Percentiles rank a stretch among this genome's conserved stretches.
These are phyloP conservation scores for Bactericera cockerelli DNA, from an alignment of 1,140 invertebrate genomes.

Conservation along the genomic window DNA sequence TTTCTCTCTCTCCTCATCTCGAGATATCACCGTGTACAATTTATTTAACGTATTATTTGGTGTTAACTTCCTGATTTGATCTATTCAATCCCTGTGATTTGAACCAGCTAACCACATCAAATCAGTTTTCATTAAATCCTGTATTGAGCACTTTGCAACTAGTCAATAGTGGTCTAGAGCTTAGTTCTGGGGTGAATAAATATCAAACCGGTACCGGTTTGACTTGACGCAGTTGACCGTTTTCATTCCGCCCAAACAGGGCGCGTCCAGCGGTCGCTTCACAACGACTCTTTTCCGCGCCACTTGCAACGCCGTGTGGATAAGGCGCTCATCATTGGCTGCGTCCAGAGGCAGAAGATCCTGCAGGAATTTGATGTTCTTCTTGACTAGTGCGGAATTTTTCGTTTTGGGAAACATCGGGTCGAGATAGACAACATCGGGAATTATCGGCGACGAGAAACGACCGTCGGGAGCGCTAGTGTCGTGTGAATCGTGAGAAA, in stretches of 20 bases:
- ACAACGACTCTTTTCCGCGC: not conserved
- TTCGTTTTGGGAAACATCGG: constrained; percentile 8
- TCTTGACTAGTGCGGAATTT: constrained; percentile 10
- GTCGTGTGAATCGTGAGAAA: no score
- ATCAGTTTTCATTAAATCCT: no score
- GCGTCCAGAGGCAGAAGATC: not conserved
- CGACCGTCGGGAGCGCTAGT: no score
- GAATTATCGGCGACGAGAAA: not conserved
- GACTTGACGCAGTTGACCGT: not conserved
- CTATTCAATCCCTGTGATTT: no score
- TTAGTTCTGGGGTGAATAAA: not conserved
- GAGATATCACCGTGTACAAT: no score
- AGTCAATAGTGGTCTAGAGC: no score
- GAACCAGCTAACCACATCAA: no score
- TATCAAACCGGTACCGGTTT: constrained; percentile 10
- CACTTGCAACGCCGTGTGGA: not conserved
- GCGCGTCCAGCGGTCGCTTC: not conserved
- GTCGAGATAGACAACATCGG: constrained; percentile 10
- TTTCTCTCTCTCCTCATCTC: no score
- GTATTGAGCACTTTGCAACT: not conserved
- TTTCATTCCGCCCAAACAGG: not conserved
- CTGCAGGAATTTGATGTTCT: constrained; percentile 3
- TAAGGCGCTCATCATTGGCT: not conserved
- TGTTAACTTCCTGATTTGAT: no score
- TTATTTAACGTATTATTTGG: no score